A percentile compares a stretch with the other conserved stretches of the same genome.
phyloP scores from a whole-genome alignment of 2,113 vertebrate species.

The Gnathonemus echidnorhynchus region DNA sequence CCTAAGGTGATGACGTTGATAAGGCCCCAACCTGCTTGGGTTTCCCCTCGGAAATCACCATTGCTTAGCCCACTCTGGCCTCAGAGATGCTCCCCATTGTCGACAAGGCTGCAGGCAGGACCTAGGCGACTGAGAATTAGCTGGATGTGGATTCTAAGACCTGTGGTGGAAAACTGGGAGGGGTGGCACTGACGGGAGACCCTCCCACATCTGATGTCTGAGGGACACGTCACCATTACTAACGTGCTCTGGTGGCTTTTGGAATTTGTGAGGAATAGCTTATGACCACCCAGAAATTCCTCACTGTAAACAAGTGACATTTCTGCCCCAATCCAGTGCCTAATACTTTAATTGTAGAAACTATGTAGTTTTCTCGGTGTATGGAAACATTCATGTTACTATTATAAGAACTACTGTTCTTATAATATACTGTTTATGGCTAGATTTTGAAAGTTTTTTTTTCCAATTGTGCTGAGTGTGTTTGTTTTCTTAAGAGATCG shows the following conservation, averaged over 20 bases:
- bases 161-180: not conserved
- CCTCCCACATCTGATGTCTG: constrained; percentile 3
- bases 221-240: constrained; percentile 8
- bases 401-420: not conserved
- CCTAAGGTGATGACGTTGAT: not conserved
- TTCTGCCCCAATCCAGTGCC: not conserved
- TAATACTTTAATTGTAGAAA: not conserved
- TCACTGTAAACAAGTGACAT: constrained; percentile 6
- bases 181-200: not conserved
- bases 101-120: not conserved
- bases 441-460: not conserved
- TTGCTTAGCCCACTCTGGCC: not conserved
- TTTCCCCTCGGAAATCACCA: not conserved
- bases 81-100: not conserved
- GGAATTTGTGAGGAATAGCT: constrained; percentile 20
- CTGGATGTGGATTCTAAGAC: not conserved
- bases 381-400: not conserved
- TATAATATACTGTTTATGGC: not conserved
- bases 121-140: not conserved
- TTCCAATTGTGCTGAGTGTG: not conserved
- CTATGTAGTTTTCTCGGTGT: not conserved
- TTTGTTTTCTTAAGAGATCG: not conserved
- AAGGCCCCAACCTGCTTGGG: not conserved
- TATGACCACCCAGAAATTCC: constrained; percentile 9
- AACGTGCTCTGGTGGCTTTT: not conserved